Conservation (phyloP, 2,797 vertebrate species). For the Acomys russatus region DNA sequence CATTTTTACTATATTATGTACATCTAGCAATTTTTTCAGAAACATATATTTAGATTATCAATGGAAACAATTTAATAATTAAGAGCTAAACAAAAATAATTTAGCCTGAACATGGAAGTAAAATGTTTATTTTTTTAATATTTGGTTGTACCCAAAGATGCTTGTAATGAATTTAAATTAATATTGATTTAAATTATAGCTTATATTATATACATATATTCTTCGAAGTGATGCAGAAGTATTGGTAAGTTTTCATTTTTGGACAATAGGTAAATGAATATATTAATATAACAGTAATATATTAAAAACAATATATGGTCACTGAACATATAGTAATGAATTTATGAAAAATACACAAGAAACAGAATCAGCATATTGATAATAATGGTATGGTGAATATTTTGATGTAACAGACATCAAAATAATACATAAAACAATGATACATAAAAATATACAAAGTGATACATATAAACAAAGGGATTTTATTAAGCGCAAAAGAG, state of each 20-base stretch:
- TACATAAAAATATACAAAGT: neutral
- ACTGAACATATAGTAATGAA: neutral
- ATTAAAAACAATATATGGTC: neutral
- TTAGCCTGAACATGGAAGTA: neutral
- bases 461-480: neutral
- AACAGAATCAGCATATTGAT: neutral
- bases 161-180: constrained; percentile 37
- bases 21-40: constrained; percentile 45
- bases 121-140: constrained; percentile 45
- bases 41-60: constrained; percentile 40
- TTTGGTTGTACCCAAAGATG: neutral
- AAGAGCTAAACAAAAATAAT: neutral
- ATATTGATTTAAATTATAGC: neutral
- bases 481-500: neutral
- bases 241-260: neutral
- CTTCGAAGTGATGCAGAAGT: neutral
- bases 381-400: neutral
- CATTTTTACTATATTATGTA: constrained; percentile 16
- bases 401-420: neutral
- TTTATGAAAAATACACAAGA: neutral
- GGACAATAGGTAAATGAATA: neutral
- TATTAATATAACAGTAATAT: neutral
- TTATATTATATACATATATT: neutral
- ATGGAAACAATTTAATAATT: constrained; percentile 40
- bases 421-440: neutral